Evolutionary conservation across 2,888 invertebrate species (phyloP).

Genomic region (Dasysyrphus tricinctus): DNA sequence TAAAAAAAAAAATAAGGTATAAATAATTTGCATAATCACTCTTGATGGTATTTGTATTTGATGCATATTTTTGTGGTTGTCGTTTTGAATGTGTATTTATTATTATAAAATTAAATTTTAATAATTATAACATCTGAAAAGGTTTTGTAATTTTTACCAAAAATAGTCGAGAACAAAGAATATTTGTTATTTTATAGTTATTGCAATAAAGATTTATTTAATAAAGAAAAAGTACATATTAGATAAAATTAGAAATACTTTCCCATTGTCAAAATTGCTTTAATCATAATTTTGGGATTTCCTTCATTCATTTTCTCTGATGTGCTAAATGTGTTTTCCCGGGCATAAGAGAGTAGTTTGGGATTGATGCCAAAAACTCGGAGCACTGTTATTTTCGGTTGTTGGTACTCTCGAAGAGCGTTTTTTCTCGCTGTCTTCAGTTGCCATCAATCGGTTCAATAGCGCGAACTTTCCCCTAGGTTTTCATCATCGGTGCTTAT

Average conservation of each 20-base stretch:
- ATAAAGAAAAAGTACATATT: slow-evolving; percentile 37
- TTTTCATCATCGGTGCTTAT: slow-evolving; percentile 75
- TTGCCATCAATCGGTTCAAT: slow-evolving; percentile 84
- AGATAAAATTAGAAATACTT: slow-evolving; percentile 66
- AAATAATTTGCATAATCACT: slow-evolving; percentile 72
- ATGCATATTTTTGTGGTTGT: slow-evolving; percentile 9
- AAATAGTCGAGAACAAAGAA: slow-evolving; percentile 21
- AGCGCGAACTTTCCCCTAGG: slow-evolving; percentile 83
- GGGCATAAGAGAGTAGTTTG: slow-evolving; percentile 83
- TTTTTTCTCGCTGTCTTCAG: slow-evolving; percentile 83
- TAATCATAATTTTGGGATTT: slow-evolving; percentile 75
- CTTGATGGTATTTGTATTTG: slow-evolving; percentile 43
- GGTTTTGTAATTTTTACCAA: slow-evolving; percentile 22
- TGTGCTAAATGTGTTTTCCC: slow-evolving; percentile 84
- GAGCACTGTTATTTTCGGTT: slow-evolving; percentile 82
- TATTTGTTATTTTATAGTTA: not conserved
- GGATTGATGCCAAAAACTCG: slow-evolving; percentile 83
- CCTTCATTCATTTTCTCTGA: slow-evolving; percentile 77
- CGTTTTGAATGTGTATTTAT: not conserved
- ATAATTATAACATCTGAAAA: not conserved
- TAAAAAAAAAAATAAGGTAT: slow-evolving; percentile 56
- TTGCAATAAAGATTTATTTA: slow-evolving; percentile 20
- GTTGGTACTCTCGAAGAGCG: slow-evolving; percentile 82
- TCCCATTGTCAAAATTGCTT: slow-evolving; percentile 72
- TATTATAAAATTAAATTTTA: slow-evolving; percentile 2